A percentile compares a stretch with the other conserved stretches of the same genome.
Evolutionary conservation across 35 echinoderm and acorn worm genomes (phyloP).

Genomic region (Ophiothrix spiculata): DNA sequence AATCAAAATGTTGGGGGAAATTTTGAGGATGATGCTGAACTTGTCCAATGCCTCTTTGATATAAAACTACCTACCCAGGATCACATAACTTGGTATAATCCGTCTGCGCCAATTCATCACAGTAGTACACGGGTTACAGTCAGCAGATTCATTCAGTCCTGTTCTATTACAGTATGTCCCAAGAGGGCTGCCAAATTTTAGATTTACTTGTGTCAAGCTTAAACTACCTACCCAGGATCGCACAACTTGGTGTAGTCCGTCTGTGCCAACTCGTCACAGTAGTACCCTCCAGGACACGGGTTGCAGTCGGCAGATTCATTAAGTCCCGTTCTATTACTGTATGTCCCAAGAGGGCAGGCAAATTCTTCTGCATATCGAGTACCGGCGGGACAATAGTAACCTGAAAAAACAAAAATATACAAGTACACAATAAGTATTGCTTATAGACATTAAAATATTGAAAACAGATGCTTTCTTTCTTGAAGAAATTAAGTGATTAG

Average conservation of each 20-base stretch:
- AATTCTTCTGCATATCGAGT: slow-evolving; percentile 70
- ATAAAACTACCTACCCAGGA: slow-evolving; percentile 81
- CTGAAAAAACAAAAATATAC: slow-evolving; percentile 38
- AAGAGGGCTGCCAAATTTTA: slow-evolving; percentile 75
- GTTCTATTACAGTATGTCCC: slow-evolving; percentile 84
- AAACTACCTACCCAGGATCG: slow-evolving; percentile 72
- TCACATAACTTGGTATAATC: slow-evolving; percentile 67
- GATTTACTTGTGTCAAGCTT: no score
- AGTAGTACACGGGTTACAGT: slow-evolving; percentile 85
- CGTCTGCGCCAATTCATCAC: slow-evolving; percentile 69
- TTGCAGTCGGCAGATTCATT: slow-evolving; percentile 74
- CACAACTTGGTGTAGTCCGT: slow-evolving; percentile 73
- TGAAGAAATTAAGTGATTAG: no score
- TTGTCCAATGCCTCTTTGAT: no score
- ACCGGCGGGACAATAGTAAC: slow-evolving; percentile 82
- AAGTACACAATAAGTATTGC: background rate
- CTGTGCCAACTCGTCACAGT: slow-evolving; percentile 71
- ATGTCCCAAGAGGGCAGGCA: slow-evolving; percentile 89
- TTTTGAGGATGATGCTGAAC: no score
- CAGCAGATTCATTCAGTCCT: slow-evolving; percentile 67
- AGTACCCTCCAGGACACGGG: slow-evolving; percentile 75
- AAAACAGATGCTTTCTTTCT: no score
- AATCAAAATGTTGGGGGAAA: no score
- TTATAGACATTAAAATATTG: no score
- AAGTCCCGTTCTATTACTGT: slow-evolving; percentile 76